These are phyloP conservation scores for Ciona savignyi DNA, from an alignment of 23 tunicate species.

Conservation along the genomic window DNA sequence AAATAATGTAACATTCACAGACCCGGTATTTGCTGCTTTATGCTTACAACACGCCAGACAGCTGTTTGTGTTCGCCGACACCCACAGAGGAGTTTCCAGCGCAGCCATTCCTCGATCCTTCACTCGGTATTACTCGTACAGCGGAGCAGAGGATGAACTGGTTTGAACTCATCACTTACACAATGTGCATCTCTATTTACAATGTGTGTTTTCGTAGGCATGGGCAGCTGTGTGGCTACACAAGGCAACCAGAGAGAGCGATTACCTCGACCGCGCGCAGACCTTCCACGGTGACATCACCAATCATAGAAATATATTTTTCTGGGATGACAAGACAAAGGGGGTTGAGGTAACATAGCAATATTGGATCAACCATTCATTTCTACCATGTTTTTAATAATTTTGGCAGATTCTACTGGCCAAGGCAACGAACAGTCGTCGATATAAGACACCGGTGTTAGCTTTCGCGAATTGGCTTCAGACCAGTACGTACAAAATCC, in stretches of 20 bases:
- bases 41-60: constrained; percentile 8
- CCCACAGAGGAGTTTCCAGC: background rate
- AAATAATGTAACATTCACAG: too few relatives aligned
- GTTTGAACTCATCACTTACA: background rate
- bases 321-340: constrained; percentile 28
- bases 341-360: constrained; percentile 22
- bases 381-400: too few relatives aligned
- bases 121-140: constrained; percentile 5
- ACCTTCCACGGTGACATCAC: background rate
- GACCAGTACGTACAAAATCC: background rate
- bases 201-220: constrained; percentile 10
- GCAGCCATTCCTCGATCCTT: background rate
- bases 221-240: constrained; percentile 60
- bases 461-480: constrained; percentile 12
- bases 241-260: constrained; percentile 31
- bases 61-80: constrained; percentile 1
- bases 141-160: constrained; percentile 5
- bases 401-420: constrained; percentile 14
- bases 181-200: background rate
- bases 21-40: background rate
- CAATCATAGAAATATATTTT: constrained; percentile 2
- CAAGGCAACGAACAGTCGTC: background rate
- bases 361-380: too few relatives aligned
- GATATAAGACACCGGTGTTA: background rate
- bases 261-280: constrained; percentile 16